Percentiles rank a stretch among this genome's conserved stretches.
Conservation (phyloP, 2,888 invertebrate species). For the Scaeva pyrastri region DNA sequence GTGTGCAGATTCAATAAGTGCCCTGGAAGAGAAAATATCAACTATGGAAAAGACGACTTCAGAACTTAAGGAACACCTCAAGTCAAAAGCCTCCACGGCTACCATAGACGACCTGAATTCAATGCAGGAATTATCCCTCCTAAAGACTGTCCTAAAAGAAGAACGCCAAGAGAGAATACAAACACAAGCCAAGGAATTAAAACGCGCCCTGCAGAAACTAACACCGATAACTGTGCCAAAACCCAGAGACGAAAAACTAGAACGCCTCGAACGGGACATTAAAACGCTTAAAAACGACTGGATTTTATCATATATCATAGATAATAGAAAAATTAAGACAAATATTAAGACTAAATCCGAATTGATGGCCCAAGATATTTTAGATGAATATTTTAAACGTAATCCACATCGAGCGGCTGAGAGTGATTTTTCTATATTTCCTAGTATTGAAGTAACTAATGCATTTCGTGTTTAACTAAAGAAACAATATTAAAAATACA, state of each 20-base stretch:
- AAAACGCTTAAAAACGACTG: constrained; percentile 79
- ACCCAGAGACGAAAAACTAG: constrained; percentile 78
- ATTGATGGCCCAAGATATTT: constrained; percentile 80
- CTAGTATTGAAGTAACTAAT: constrained; percentile 77
- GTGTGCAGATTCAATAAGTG: constrained; percentile 96
- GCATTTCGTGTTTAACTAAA: constrained; percentile 69
- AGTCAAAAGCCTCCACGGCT: constrained; percentile 76
- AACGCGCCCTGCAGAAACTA: constrained; percentile 85
- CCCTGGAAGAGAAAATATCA: constrained; percentile 95
- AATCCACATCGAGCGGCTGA: constrained; percentile 81
- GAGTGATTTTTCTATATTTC: constrained; percentile 82
- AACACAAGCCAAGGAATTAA: constrained; percentile 84
- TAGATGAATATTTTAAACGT: constrained; percentile 81
- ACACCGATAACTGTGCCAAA: constrained; percentile 85
- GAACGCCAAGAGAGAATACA: constrained; percentile 86
- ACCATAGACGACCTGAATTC: constrained; percentile 77
- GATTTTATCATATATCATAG: constrained; percentile 79
- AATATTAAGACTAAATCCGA: constrained; percentile 51
- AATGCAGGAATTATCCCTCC: constrained; percentile 85
- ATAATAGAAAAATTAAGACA: constrained; percentile 75
- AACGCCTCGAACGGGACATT: constrained; percentile 81
- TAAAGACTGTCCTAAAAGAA: constrained; percentile 85
- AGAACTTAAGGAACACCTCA: constrained; percentile 93
- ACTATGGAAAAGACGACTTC: constrained; percentile 94
- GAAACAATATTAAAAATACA: constrained; percentile 4